A percentile compares a stretch with the other conserved stretches of the same genome.
These are phyloP conservation scores for Pachyrhynchus sulphureomaculatus DNA, from an alignment of 1,140 invertebrate species.

Conservation along the genomic window DNA sequence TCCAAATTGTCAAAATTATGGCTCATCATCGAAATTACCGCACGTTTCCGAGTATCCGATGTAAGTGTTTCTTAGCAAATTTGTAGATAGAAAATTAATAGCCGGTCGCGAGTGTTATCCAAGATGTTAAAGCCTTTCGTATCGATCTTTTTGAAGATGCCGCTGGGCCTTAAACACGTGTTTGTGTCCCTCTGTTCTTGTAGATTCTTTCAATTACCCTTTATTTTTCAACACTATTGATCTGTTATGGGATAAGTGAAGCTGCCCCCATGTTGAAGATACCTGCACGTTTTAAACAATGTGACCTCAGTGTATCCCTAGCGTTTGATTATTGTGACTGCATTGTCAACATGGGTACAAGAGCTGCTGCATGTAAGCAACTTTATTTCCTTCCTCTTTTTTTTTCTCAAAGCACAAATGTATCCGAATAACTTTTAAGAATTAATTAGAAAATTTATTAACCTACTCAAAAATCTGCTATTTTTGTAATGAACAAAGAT, in stretches of 20 bases:
- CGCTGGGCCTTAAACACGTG: slow-evolving; percentile 44
- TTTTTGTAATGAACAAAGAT: no score
- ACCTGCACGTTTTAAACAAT: slow-evolving; percentile 54
- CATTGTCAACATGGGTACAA: slow-evolving; percentile 68
- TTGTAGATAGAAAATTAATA: slow-evolving; percentile 34
- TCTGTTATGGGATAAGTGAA: slow-evolving; percentile 51
- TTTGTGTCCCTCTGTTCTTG: slow-evolving; percentile 47
- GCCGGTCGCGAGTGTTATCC: slow-evolving; percentile 41
- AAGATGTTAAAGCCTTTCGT: slow-evolving; percentile 33
- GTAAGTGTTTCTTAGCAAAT: slow-evolving; percentile 44
- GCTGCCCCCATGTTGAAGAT: slow-evolving; percentile 53
- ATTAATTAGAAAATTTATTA: no score
- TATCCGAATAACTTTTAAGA: no score
- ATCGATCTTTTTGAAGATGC: slow-evolving; percentile 42
- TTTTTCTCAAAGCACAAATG: slow-evolving; percentile 10
- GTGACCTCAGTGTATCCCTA: slow-evolving; percentile 54
- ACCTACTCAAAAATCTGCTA: no score
- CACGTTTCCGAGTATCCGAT: slow-evolving; percentile 46
- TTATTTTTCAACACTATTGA: slow-evolving; percentile 50
- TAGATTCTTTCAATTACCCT: slow-evolving; percentile 49
- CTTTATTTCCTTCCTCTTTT: slow-evolving; percentile 33
- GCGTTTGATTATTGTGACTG: slow-evolving; percentile 55
- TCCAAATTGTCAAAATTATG: slow-evolving; percentile 26
- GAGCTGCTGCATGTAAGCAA: slow-evolving; percentile 71
- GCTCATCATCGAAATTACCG: slow-evolving; percentile 19